Conservation (phyloP, 2,797 vertebrate species). For the Tachyglossus aculeatus region DNA sequence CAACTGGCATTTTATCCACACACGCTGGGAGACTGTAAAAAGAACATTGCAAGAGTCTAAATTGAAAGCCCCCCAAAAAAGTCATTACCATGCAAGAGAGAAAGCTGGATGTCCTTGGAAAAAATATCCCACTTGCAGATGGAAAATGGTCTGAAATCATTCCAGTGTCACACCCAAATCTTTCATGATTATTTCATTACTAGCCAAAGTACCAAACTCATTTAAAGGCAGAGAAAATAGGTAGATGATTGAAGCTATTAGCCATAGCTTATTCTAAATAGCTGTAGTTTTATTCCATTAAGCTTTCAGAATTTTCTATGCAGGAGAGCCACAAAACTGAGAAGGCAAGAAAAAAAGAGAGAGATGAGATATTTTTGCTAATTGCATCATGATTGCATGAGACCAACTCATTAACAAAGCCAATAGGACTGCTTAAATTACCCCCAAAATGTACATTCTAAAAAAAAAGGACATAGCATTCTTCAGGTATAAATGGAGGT, state of each 20-base stretch:
- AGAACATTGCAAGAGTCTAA: neutral
- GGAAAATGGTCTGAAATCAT: no score
- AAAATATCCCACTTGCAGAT: no score
- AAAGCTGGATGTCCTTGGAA: neutral
- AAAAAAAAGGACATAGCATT: no score
- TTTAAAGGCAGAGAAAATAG: neutral
- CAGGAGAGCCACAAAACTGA: constrained; percentile 1
- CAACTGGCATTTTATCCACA: neutral
- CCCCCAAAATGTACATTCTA: neutral
- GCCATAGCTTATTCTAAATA: neutral
- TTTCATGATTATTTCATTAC: neutral
- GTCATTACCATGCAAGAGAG: neutral
- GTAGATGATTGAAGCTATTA: neutral
- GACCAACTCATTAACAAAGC: neutral
- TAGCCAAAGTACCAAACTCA: constrained; percentile 19
- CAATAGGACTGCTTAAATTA: neutral
- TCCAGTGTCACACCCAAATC: neutral
- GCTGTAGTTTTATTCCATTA: neutral
- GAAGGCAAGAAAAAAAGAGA: neutral
- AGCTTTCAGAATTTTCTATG: neutral
- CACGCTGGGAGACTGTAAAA: neutral
- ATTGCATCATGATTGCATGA: neutral
- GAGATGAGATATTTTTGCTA: neutral
- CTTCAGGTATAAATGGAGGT: no score
- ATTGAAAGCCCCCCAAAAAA: neutral